Base-by-base conservation (phyloP, 2,888 invertebrate species). In the Amphimallon solstitiale region DNA sequence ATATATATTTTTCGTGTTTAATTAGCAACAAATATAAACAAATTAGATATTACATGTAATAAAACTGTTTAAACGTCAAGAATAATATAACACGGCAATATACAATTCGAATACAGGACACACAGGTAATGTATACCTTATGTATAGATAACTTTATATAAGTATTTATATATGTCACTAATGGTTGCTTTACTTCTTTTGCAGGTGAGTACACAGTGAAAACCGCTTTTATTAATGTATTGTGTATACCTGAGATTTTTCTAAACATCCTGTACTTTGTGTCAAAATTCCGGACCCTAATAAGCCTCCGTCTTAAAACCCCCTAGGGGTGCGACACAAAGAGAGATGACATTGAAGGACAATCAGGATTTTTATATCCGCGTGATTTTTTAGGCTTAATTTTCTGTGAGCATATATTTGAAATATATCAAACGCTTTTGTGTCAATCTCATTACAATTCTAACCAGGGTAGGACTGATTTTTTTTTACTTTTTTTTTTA, bases 221-320 rank as follows among this genome's bases (percentile, higher is more conserved):
- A 59, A 43, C 56, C 43, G 29, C 56, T 59, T 59, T 59, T 38
- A 43, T 43, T 29, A 17, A n/a, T 29, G 56, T 17, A 59, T 43
- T 59, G 56, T 29, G 29, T 69, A 67, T 74, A 73, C 78, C 77
- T 78, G 78, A 74, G 70, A 59, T 72, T 71, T 77, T 77, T 73
- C 75, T 76, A 80, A 80, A 80, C 79, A 80, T 80, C 79, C 80
- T 80, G 79, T 73, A 78, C 78, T 79, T 80, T 80, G 78, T 78
- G 76, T 68, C 72, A 71, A 73, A 74, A 73, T 74, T 74, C 71
- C 75, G 76, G 76, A 76, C 78, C 78, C 77, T 80, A 79, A 80
- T 79, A 80, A 78, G 79, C 78, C 76, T 74, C n/a, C 72, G 60
- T 48, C 54, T 45, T 59, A 21, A 34, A 35, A 48, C 34, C 49